Conservation (phyloP, 1,140 invertebrate genomes). For the Drosophila gunungcola region DNA sequence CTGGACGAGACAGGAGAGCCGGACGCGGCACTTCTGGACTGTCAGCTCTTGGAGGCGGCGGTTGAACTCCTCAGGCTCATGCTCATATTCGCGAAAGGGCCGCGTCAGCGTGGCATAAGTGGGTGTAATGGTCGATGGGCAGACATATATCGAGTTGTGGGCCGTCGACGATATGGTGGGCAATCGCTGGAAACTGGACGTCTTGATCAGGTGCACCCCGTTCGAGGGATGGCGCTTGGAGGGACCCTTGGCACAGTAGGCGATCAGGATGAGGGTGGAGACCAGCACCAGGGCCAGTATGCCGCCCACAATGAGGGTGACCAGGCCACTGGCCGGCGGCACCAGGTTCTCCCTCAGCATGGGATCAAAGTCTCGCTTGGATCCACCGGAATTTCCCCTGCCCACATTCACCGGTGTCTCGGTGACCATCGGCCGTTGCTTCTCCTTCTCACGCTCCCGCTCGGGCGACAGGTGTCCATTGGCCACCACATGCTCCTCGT, state of each 20-base stretch:
- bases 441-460: conserved; percentile 26
- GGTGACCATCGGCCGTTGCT: conserved; percentile 36
- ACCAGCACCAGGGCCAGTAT: conserved; percentile 79
- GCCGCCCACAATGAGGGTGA: conserved; percentile 78
- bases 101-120: conserved; percentile 82
- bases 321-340: conserved; percentile 70
- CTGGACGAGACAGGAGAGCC: conserved; percentile 90
- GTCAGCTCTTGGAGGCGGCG: conserved; percentile 83
- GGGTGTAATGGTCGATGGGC: conserved; percentile 79
- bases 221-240: conserved; percentile 78
- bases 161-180: conserved; percentile 79
- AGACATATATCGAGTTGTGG: conserved; percentile 83
- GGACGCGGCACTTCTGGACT: conserved; percentile 88
- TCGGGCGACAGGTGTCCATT: conserved; percentile 52
- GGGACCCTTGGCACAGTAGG: conserved; percentile 83
- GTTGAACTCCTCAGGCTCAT: conserved; percentile 84
- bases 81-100: conserved; percentile 82
- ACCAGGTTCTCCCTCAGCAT: conserved; percentile 76
- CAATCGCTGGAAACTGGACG: conserved; percentile 82
- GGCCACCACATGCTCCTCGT: conserved; percentile 65
- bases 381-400: conserved; percentile 41
- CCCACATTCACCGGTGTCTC: conserved; percentile 50
- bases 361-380: conserved; percentile 72
- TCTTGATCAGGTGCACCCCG: conserved; percentile 79
- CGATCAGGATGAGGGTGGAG: conserved; percentile 75